Base-by-base conservation (phyloP, 2,888 invertebrate genomes). In the Sarcophaga carnaria region DNA sequence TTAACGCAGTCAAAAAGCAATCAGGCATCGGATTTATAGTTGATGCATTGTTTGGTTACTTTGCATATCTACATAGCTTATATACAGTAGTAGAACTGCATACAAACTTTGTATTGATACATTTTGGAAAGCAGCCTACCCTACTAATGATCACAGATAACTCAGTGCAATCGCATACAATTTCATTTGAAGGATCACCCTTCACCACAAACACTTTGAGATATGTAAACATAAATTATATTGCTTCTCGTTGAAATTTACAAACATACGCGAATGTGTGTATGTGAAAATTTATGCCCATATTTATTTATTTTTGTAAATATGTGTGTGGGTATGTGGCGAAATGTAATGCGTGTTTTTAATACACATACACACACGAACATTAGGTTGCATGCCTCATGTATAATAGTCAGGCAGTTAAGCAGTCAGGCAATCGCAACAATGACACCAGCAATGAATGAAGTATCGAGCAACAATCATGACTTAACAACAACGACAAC, bases 341-440 rank as follows among this genome's bases (percentile, higher is more conserved):
- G 90, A 91, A 91, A 91, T 90, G 89, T 90, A 90, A 91, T 91
- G 91, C 91, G 84, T 85, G 85, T 64, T 71, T 77, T 83, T 80
- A 49, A 83, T 76, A 70, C 37, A 64, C 60, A 70, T 25, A 70
- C 70, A 69, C 22, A 45, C 10, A 27, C 20, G 59, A 2, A 49
- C 62, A 77, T 69, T 69, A 62, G 74, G 70, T 88, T 84, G 88
- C 80, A 74, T 79, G 87, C 80, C 71, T 77, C 80, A 64, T 77
- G 69, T 63, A 74, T n/a, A 17, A 74, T 25, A 83, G 77, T 72
- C 71, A 80, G 25, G 60, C 74, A 85, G 69, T 74, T 76, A 78
- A 54, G 22, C 64, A 76, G 37, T 37, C 37, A 37, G 37, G 37
- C 37, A 37, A 76, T 80, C 63, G 22, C 64, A 47, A 66, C 0